These are phyloP conservation scores for Phalacrocorax aristotelis DNA, from an alignment of 2,113 vertebrate genomes.

Conservation along the genomic window DNA sequence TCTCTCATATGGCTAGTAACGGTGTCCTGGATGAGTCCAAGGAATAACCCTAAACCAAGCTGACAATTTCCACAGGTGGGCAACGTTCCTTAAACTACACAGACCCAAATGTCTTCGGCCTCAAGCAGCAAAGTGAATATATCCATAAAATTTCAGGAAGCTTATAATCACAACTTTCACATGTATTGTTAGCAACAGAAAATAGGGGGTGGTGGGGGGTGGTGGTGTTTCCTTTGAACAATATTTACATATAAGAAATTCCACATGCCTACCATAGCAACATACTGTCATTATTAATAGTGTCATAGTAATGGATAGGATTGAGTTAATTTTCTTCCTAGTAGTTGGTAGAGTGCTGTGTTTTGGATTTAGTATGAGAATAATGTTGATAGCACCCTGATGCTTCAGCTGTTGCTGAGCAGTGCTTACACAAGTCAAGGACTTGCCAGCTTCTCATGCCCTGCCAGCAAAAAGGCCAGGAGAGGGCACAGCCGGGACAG, in stretches of 20 bases:
- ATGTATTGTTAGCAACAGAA: neutral
- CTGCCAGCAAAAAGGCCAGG: no score
- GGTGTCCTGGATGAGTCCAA: neutral
- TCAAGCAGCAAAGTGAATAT: neutral
- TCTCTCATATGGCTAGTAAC: rapidly evolving
- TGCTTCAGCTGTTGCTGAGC: no score
- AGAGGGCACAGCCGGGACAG: no score
- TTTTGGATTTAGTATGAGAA: no score
- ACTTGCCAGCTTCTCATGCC: no score
- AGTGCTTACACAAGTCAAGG: no score
- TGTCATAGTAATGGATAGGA: neutral
- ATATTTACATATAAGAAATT: neutral
- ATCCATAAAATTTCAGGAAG: neutral
- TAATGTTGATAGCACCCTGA: no score
- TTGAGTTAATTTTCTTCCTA: no score
- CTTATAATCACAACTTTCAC: neutral
- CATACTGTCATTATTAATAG: neutral
- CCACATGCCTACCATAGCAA: neutral
- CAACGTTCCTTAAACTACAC: rapidly evolving
- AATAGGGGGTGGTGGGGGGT: neutral
- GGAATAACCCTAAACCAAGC: neutral
- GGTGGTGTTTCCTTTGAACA: neutral
- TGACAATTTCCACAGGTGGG: neutral
- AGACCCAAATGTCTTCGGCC: neutral
- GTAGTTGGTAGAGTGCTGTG: no score